phyloP scores from a whole-genome alignment of 2,113 vertebrate species.

The Coracopsis vasa region DNA sequence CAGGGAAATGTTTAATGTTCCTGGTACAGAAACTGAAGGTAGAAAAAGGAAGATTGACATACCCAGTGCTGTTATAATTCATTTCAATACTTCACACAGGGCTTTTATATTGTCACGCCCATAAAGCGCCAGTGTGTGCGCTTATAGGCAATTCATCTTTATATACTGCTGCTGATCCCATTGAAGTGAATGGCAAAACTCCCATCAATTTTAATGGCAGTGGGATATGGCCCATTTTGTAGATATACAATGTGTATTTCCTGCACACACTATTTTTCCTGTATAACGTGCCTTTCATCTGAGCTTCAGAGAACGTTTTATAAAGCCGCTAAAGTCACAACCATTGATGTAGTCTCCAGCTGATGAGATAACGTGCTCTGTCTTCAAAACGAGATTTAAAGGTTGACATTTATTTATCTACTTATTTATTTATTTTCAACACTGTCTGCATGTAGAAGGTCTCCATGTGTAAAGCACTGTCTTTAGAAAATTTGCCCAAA shows the following conservation, averaged over 20 bases:
- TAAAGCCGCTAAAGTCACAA: background rate
- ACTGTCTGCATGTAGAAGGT: fast-evolving
- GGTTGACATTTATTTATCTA: background rate
- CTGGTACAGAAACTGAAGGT: constrained; percentile 19
- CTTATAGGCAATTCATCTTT: constrained; percentile 58
- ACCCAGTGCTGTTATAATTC: constrained; percentile 39
- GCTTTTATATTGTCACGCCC: constrained; percentile 57
- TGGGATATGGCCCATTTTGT: constrained; percentile 56
- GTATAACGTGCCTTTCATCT: background rate
- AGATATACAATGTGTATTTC: constrained; percentile 47
- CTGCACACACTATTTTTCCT: background rate
- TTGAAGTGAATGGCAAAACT: constrained; percentile 46
- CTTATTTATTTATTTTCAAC: background rate
- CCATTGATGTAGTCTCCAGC: background rate
- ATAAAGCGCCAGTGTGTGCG: constrained; percentile 21
- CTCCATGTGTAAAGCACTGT: background rate
- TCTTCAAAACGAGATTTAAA: background rate
- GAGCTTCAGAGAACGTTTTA: background rate
- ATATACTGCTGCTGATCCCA: constrained; percentile 49
- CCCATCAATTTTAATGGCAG: constrained; percentile 47
- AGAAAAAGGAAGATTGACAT: constrained; percentile 46
- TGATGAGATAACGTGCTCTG: background rate
- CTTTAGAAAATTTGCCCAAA: background rate
- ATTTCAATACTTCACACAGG: constrained; percentile 49
- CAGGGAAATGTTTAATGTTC: constrained; percentile 55